Base-by-base conservation (phyloP, 2,113 vertebrate species). In the Embiotoca jacksoni region DNA sequence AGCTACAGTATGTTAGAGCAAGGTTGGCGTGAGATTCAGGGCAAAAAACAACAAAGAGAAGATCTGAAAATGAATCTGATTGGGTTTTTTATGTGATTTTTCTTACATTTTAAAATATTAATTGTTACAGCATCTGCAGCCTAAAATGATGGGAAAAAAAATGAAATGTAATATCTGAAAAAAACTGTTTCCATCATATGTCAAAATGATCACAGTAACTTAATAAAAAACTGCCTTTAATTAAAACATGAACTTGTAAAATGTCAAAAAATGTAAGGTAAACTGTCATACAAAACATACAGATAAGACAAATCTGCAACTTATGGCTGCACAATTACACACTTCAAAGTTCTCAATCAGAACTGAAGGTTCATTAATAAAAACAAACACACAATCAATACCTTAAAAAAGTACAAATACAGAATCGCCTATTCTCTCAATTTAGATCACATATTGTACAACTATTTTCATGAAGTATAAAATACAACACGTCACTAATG, bases 151-250 rank as follows among this genome's bases (percentile, higher is more conserved):
- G 44, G 11, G 5, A 46, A 46, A 6, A 46, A 46, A 46, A 52
- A n/a, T n/a, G 46, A 7, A 7, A 44, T 10, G 11, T 3, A 9
- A 2, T 44, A 44, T 44, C 41, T 44, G 41, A 9, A 44, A 44
- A 6, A 6, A 44, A 9, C 7, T 9, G 2, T 44, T 44, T 1
- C 1, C 5, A 46, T n/a, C 49, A 5, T 16, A 50, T 16, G 2
- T 31, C 7, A 53, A 77, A 67, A 69, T 56, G 2, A 44, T 44
- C 10, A 57, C 67, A 58, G 35, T 11, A 47, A 2, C 16, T 33
- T 7, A 52, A 3, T 60, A 52, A 7, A 54, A 64, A 67, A 36
- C 52, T 47, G 8, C 6, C 0, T 55, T 87, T 72, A 78, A 54
- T 87, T 15, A n/a, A 59, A 68, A 52, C 47, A 3, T 1, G 14